Evolutionary conservation across 2,888 invertebrate species (phyloP).

Genomic region (Leucoma salicis): DNA sequence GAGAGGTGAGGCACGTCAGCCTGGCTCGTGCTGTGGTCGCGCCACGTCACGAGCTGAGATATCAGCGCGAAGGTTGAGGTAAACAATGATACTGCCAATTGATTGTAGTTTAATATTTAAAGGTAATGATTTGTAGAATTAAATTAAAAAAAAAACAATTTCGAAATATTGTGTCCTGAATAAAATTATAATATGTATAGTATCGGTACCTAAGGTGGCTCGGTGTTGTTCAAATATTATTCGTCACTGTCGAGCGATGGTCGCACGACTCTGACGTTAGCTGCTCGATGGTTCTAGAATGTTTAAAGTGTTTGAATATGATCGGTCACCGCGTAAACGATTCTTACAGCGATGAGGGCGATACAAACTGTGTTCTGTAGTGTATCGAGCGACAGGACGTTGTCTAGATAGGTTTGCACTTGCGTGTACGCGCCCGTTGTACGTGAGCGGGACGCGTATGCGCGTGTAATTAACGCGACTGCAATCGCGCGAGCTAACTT

Average conservation of each 20-base stretch:
- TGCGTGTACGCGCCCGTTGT: no score
- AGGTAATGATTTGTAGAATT: slow-evolving; percentile 75
- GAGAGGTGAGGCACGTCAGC: background rate
- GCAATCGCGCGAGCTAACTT: slow-evolving; percentile 61
- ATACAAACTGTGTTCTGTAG: slow-evolving; percentile 80
- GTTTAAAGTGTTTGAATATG: slow-evolving; percentile 34
- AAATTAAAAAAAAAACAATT: slow-evolving; percentile 50
- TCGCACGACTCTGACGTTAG: slow-evolving; percentile 3
- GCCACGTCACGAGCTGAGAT: slow-evolving; percentile 51
- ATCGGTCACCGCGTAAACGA: slow-evolving; percentile 58
- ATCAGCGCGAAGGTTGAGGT: slow-evolving; percentile 58
- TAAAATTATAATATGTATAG: slow-evolving; percentile 65
- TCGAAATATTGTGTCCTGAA: slow-evolving; percentile 75
- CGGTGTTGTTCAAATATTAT: slow-evolving; percentile 44
- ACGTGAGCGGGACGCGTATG: slow-evolving; percentile 14
- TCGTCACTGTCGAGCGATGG: slow-evolving; percentile 11
- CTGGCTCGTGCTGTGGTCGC: slow-evolving; percentile 15
- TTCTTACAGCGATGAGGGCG: slow-evolving; percentile 65
- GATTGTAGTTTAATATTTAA: slow-evolving; percentile 72
- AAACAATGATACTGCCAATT: slow-evolving; percentile 77
- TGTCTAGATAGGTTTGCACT: slow-evolving; percentile 71
- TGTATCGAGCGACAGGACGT: slow-evolving; percentile 73
- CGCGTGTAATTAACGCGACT: slow-evolving; percentile 44
- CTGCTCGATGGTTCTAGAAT: background rate
- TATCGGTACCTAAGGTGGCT: slow-evolving; percentile 56